Evolutionary conservation across 2,888 invertebrate genomes (phyloP), one percentile per base, ranked within the genome.

Genomic region (Sphinx pinastri): DNA sequence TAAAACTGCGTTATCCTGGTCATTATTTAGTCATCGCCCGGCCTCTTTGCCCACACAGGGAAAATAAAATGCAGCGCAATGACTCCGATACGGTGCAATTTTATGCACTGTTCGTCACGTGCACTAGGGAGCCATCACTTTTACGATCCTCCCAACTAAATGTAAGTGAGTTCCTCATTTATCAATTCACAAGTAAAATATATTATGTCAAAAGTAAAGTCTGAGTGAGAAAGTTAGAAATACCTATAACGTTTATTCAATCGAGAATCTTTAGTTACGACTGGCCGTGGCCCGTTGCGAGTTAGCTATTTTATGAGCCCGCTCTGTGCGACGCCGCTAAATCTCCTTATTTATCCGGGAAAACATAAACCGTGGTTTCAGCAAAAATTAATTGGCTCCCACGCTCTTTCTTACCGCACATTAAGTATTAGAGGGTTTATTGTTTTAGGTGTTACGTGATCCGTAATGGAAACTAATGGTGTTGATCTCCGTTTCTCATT

Each of bases 11-110:
- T 94, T 93, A 94, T 92, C 89, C 92, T 84, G 86, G 92, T 93
- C 93, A 93, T 94, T 93, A 93, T 92, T 94, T 93, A 94, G 94
- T 93, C 93, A 94, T 93, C 93, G 88, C 90, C 88, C 81, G 84
- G 86, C 86, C 88, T 87, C 84, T 79, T 80, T 80, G 81, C 78
- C 85, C 83, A 81, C 81, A 77, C 79, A 73, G 78, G 73, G 85
- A 82, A 88, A 87, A 90, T 92, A 91, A 93, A 93, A 91, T 92
- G 92, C 92, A 92, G 80, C 86, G 79, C 82, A 87, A 91, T 87
- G 87, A 88, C 88, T 87, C 77, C 75, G 77, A 77, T 79, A 78
- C 79, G 71, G 73, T 87, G 87, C 85, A 85, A 77, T 83, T 86
- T 88, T 81, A 84, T 87, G 85, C 86, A 83, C 78, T 77, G 73